phyloP scores from a whole-genome alignment of 1,140 invertebrate genomes.

The Copidosoma floridanum region DNA sequence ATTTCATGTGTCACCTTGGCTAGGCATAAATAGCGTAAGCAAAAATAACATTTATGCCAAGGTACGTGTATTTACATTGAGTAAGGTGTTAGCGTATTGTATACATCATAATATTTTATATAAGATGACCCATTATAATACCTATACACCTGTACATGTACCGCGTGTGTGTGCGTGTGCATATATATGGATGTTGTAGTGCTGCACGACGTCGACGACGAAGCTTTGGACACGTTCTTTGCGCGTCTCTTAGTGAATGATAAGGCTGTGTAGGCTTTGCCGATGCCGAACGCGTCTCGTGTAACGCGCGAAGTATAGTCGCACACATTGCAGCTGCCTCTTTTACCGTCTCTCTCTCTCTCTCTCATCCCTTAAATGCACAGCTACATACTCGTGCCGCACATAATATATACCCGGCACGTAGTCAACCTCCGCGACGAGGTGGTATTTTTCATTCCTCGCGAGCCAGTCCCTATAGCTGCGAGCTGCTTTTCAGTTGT shows the following conservation, averaged over 20 bases:
- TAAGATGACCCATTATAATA: too few species aligned
- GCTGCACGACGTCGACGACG: neutral
- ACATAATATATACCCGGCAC: neutral
- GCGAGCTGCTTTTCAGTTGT: slow-evolving; percentile 20
- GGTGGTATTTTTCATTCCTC: slow-evolving; percentile 18
- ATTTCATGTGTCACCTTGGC: too few species aligned
- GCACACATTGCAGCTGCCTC: too few species aligned
- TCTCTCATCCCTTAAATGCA: too few species aligned
- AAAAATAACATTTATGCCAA: too few species aligned
- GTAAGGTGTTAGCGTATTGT: too few species aligned
- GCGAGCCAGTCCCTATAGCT: neutral
- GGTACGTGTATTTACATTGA: too few species aligned
- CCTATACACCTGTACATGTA: neutral
- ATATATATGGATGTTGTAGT: neutral
- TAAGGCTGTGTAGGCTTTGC: slow-evolving; percentile 11
- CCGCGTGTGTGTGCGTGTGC: neutral
- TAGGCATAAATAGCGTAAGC: too few species aligned
- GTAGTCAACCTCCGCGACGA: slow-evolving; percentile 9
- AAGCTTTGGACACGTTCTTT: neutral
- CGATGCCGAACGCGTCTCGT: slow-evolving; percentile 22
- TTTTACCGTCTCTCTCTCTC: too few species aligned
- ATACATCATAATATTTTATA: too few species aligned
- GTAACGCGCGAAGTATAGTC: slow-evolving; percentile 12
- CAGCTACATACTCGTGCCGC: neutral
- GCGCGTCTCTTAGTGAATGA: slow-evolving; percentile 23